Evolutionary conservation across 2,113 vertebrate species (phyloP), one percentile per base, ranked within the genome.

Genomic region (Bufo bufo): DNA sequence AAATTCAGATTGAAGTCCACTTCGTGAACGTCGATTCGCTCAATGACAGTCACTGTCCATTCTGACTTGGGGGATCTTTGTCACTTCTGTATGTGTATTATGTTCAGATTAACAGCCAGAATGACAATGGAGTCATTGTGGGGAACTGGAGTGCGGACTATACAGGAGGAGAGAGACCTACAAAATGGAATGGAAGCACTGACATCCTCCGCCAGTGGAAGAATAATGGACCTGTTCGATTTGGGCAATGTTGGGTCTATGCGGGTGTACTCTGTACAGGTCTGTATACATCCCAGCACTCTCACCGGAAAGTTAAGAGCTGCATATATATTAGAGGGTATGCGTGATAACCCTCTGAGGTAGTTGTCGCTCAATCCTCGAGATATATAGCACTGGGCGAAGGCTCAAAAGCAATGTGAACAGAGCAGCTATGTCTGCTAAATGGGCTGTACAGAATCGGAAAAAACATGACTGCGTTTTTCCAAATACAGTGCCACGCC

Each of bases 241-340:
- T 84, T 4, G 95, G 95, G 80, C 95, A 96, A 20, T 96, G 95
- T 69, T 96, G 95, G 95, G 95, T 96, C 86, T 96, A 95, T 91
- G 95, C 94, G 17, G 95, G 94, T 0, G 94, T 94, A 4, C 43
- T 96, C 79, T 95, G 93, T 81, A 96, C 95, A 94, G 95, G 95
- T 96, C 92, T 33, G 58, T 71, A 5, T n/a, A 63, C 61, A 33
- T 13, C 56, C 0, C 56, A 45, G 33, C 20, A 61, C n/a, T 54
- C 14, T 47, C 47, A 23, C 14, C 14, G 14, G 16, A 19, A 65
- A n/a, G 20, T n/a, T 65, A n/a, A 2, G 8, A n/a, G 6, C 20
- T n/a, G 7, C 1, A 65, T 4, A 33, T 33, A 33, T 33, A 16
- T 3, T 61, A 6, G 6, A 61, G 59, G 59, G 14, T 19, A 61